Evolutionary conservation across 2,888 invertebrate genomes (phyloP).

Genomic region (Phyllotreta cruciferae): DNA sequence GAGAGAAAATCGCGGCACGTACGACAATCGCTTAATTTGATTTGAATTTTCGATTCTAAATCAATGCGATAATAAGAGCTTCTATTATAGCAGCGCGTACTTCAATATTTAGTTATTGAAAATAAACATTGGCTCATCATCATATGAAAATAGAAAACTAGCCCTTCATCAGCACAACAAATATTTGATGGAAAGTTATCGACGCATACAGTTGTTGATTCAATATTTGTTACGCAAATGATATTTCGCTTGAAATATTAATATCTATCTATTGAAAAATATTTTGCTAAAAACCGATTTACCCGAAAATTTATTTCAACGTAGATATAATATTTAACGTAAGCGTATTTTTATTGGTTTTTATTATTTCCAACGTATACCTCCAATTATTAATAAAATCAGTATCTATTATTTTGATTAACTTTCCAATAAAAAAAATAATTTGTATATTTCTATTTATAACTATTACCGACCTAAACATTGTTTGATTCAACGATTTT

Average conservation of each 20-base stretch:
- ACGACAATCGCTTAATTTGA: not conserved
- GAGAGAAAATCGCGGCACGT: no score
- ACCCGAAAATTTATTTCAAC: conserved; percentile 1
- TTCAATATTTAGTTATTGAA: conserved; percentile 4
- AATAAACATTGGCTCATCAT: conserved; percentile 8
- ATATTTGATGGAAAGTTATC: conserved; percentile 6
- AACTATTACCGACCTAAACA: no score
- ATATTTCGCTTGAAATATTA: conserved; percentile 10
- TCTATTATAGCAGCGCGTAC: not conserved
- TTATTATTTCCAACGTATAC: no score
- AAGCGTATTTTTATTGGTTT: no score
- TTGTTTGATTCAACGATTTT: no score
- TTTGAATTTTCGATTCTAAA: not conserved
- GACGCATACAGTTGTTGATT: conserved; percentile 12
- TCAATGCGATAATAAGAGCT: not conserved
- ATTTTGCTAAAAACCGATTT: conserved; percentile 3
- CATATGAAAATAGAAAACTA: conserved; percentile 15
- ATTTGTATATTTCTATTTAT: no score
- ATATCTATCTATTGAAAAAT: conserved; percentile 8
- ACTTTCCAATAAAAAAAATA: no score
- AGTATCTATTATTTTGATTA: no score
- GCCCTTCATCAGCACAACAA: conserved; percentile 8
- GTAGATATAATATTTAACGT: not conserved
- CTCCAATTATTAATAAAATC: no score
- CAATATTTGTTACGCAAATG: conserved; percentile 16